Evolutionary conservation across 2,888 invertebrate species (phyloP).

Genomic region (Notodonta ziczac): DNA sequence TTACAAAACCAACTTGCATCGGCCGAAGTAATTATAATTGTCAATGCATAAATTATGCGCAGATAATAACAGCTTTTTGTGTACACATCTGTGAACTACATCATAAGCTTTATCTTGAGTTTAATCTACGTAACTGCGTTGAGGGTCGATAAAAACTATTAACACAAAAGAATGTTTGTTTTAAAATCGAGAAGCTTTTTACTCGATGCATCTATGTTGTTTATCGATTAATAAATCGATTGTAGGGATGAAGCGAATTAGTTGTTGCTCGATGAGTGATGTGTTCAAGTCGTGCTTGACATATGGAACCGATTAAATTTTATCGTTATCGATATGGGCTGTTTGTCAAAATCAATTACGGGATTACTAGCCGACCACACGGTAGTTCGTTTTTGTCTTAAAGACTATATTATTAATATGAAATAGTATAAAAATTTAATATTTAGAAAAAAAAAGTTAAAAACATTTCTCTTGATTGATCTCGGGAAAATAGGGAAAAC

Average conservation of each 20-base stretch:
- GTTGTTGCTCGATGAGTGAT: conserved; percentile 29
- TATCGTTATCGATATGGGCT: conserved; percentile 39
- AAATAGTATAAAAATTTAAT: too few relatives aligned
- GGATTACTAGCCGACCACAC: conserved; percentile 36
- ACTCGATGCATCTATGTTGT: conserved; percentile 37
- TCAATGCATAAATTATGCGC: conserved; percentile 72
- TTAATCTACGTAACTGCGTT: conserved; percentile 53
- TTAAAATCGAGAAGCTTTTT: conserved; percentile 40
- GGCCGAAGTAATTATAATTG: conserved; percentile 64
- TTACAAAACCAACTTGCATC: conserved; percentile 63
- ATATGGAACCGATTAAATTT: conserved; percentile 51
- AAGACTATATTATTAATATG: too few relatives aligned
- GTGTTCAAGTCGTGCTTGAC: conserved; percentile 33
- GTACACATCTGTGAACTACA: conserved; percentile 70
- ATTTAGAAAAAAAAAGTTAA: too few relatives aligned
- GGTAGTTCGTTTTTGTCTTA: not conserved
- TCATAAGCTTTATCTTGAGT: conserved; percentile 50
- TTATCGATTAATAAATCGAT: conserved; percentile 43
- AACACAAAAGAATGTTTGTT: conserved; percentile 60
- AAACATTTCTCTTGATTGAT: too few relatives aligned
- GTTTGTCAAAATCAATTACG: conserved; percentile 39
- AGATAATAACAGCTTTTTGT: conserved; percentile 63
- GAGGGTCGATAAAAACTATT: conserved; percentile 60
- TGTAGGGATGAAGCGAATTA: conserved; percentile 41
- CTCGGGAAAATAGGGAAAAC: too few relatives aligned